A percentile compares a stretch with the other conserved stretches of the same genome.
Conservation (phyloP, 2,888 invertebrate genomes). For the Torymus texanus region DNA sequence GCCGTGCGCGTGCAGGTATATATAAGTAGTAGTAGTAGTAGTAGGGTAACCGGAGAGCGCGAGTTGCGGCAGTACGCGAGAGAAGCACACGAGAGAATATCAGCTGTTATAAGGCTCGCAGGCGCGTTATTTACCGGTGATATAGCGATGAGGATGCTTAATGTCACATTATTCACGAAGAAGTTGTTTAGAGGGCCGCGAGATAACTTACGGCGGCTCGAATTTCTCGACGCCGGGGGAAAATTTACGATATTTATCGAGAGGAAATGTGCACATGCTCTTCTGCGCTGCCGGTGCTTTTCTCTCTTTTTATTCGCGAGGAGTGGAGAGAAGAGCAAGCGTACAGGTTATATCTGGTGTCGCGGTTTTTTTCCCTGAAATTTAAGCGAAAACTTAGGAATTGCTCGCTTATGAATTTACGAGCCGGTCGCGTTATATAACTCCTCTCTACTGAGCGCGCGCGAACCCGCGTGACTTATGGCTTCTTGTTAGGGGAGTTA, state of each 20-base stretch:
- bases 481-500: neutral
- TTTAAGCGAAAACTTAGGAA: conserved; percentile 11
- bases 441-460: too few species aligned
- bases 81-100: neutral
- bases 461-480: conserved; percentile 5
- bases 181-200: conserved; percentile 50
- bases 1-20: neutral
- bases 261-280: neutral
- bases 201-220: conserved; percentile 43
- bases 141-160: conserved; percentile 46
- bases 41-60: conserved; percentile 47
- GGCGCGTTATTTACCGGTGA: conserved; percentile 30
- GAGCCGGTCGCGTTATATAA: neutral
- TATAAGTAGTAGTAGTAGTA: neutral
- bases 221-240: conserved; percentile 38
- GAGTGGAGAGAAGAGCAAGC: too few species aligned
- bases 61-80: neutral
- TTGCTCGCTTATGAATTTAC: conserved; percentile 39
- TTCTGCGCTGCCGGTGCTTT: neutral
- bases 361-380: conserved; percentile 15
- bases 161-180: conserved; percentile 53
- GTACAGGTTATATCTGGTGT: conserved; percentile 4
- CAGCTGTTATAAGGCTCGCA: conserved; percentile 30
- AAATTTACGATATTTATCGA: conserved; percentile 48
- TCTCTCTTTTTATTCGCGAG: neutral